phyloP scores from a whole-genome alignment of 2,797 vertebrate species.

The Gymnothorax reevesii region DNA sequence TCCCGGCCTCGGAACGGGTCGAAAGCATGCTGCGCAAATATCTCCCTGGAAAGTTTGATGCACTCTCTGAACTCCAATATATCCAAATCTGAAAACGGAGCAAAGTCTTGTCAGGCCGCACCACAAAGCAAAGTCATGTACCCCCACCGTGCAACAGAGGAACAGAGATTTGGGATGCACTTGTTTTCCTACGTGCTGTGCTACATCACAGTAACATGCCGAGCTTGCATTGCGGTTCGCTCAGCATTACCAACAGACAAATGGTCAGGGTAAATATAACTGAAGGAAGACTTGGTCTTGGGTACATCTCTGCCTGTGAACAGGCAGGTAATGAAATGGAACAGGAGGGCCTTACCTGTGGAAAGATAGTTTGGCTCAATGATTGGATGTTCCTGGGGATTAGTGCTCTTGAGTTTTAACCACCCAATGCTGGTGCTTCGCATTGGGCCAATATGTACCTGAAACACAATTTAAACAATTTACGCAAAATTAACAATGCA shows the following conservation, averaged over 20 bases:
- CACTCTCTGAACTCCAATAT: conserved; percentile 84
- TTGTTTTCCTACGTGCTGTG: background rate
- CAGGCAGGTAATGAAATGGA: background rate
- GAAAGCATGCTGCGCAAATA: conserved; percentile 91
- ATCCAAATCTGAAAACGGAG: conserved; percentile 77
- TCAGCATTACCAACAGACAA: background rate
- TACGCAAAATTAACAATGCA: background rate
- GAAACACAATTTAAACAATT: conserved; percentile 26
- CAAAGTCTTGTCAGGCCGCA: conserved; percentile 2
- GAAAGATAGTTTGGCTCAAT: conserved; percentile 95
- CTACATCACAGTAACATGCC: no score
- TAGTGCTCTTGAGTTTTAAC: conserved; percentile 85
- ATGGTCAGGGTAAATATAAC: background rate
- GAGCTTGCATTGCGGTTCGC: background rate
- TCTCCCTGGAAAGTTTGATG: conserved; percentile 87
- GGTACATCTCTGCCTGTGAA: background rate
- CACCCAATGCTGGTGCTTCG: conserved; percentile 87
- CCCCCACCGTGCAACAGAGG: background rate
- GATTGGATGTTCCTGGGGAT: conserved; percentile 84
- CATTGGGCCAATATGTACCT: conserved; percentile 95
- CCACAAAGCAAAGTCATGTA: background rate
- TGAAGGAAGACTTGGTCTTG: background rate
- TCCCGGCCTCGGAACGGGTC: conserved; percentile 84
- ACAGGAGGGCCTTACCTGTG: conserved; percentile 71
- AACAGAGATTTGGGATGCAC: background rate